Percentiles rank a stretch among this genome's conserved stretches.
These are phyloP conservation scores for Nemapogon koenigi DNA, from an alignment of 2,888 invertebrate genomes.

Conservation along the genomic window DNA sequence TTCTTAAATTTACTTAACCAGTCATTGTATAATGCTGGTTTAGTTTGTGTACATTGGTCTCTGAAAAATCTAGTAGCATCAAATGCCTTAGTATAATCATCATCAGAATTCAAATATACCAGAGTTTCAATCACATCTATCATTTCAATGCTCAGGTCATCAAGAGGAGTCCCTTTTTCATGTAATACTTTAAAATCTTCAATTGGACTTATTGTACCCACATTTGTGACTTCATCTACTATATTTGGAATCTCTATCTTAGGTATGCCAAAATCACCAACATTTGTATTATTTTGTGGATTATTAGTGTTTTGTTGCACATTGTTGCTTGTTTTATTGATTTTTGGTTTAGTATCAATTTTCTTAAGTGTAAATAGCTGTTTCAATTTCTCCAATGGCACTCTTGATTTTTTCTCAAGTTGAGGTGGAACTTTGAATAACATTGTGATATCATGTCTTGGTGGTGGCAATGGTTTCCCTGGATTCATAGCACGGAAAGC, in stretches of 20 bases:
- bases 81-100: slow-evolving; percentile 34
- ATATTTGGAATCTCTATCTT: slow-evolving; percentile 29
- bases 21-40: slow-evolving; percentile 40
- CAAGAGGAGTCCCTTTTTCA: slow-evolving; percentile 32
- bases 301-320: slow-evolving; percentile 6
- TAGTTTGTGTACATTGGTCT: slow-evolving; percentile 33
- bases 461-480: slow-evolving; percentile 59
- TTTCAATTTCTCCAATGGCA: slow-evolving; percentile 51
- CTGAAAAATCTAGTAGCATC: slow-evolving; percentile 39
- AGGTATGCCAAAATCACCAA: slow-evolving; percentile 22
- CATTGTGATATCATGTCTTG: slow-evolving; percentile 49
- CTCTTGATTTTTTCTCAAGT: slow-evolving; percentile 47
- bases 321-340: slow-evolving; percentile 15
- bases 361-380: slow-evolving; percentile 52
- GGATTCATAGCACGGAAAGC: slow-evolving; percentile 67
- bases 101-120: slow-evolving; percentile 40
- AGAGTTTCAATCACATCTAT: slow-evolving; percentile 43
- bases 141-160: slow-evolving; percentile 35
- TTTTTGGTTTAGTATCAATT: slow-evolving; percentile 34
- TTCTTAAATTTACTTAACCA: slow-evolving; percentile 44
- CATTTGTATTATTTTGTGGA: slow-evolving; percentile 15
- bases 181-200: slow-evolving; percentile 63
- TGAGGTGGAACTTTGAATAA: slow-evolving; percentile 56
- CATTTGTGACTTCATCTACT: slow-evolving; percentile 26
- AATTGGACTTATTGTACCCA: slow-evolving; percentile 68